Evolutionary conservation across 1,140 invertebrate species (phyloP), one percentile per base, ranked within the genome.

Genomic region (Mactra quadrangularis): DNA sequence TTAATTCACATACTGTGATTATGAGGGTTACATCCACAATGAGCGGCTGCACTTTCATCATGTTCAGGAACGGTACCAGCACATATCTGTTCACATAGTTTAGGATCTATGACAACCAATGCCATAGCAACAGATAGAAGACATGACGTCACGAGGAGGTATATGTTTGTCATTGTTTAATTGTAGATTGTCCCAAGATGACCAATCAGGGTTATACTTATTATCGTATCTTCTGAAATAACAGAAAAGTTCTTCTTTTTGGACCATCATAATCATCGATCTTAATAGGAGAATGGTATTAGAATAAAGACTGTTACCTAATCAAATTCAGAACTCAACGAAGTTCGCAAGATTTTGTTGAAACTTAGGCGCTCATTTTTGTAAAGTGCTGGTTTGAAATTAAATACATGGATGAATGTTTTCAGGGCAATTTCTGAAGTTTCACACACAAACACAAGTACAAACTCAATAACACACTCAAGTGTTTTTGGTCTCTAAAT

Each of bases 1-100:
- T n/a, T n/a, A n/a, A n/a, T 53, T 53, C 6, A 52, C 70, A 55
- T 72, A 72, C 70, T 35, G 70, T 72, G 50, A 17, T 27, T 19
- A 29, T 72, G 50, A 9, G 50, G 70, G n/a, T 55, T 3, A 50
- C 74, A 76, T 0, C 74, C 74, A 33, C 74, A 76, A n/a, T 76
- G 74, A 2, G 59, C 55, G 1, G 74, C 74, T 0, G 27, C 38
- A 17, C 74, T 76, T 62, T 76, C 74, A 22, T 62, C 74, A 35
- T 76, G 74, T 41, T 7, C 38, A 35, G 27, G 35, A 9, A 25
- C 13, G 0, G 55, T 53, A 29, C 57, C 29, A 3, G 27, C 27
- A 60, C 74, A 76, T 1, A 76, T 35, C 7, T 27, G 22, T n/a
- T 22, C 45, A 76, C 72, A 76, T 33, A 60, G 47, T 27, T 68